A percentile compares a stretch with the other conserved stretches of the same genome.
Evolutionary conservation across 2,888 invertebrate genomes (phyloP).

Genomic region (Dinocampus coccinellae): DNA sequence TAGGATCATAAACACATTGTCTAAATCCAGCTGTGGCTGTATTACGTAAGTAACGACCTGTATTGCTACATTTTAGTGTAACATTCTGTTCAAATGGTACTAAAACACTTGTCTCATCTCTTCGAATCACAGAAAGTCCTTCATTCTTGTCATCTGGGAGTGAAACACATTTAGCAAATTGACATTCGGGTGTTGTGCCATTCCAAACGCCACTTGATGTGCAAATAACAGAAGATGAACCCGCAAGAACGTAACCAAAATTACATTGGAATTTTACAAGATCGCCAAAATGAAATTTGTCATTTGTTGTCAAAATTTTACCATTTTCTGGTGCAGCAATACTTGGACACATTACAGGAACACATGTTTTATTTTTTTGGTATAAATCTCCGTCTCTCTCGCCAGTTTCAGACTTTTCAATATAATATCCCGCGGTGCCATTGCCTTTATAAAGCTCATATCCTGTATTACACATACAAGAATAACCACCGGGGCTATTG

Average conservation of each 20-base stretch:
- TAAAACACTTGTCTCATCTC: slow-evolving; percentile 85
- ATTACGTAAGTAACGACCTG: slow-evolving; percentile 83
- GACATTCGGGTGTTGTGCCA: slow-evolving; percentile 92
- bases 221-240: slow-evolving; percentile 87
- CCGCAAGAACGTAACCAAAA: slow-evolving; percentile 94
- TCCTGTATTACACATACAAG: slow-evolving; percentile 92
- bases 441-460: slow-evolving; percentile 89
- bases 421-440: slow-evolving; percentile 88
- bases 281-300: slow-evolving; percentile 90
- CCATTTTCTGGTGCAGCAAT: slow-evolving; percentile 87
- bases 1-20: slow-evolving; percentile 96
- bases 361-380: slow-evolving; percentile 94
- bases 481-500: slow-evolving; percentile 88
- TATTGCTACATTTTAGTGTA: slow-evolving; percentile 83
- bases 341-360: slow-evolving; percentile 89
- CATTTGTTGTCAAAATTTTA: slow-evolving; percentile 83
- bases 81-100: slow-evolving; percentile 93
- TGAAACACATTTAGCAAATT: slow-evolving; percentile 94
- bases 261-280: slow-evolving; percentile 92
- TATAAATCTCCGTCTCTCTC: slow-evolving; percentile 89
- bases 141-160: slow-evolving; percentile 90
- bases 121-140: slow-evolving; percentile 82
- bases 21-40: slow-evolving; percentile 88
- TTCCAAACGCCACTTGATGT: slow-evolving; percentile 94
- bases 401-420: slow-evolving; percentile 88